phyloP scores from a whole-genome alignment of 1,140 invertebrate genomes.

The Orius insidiosus region DNA sequence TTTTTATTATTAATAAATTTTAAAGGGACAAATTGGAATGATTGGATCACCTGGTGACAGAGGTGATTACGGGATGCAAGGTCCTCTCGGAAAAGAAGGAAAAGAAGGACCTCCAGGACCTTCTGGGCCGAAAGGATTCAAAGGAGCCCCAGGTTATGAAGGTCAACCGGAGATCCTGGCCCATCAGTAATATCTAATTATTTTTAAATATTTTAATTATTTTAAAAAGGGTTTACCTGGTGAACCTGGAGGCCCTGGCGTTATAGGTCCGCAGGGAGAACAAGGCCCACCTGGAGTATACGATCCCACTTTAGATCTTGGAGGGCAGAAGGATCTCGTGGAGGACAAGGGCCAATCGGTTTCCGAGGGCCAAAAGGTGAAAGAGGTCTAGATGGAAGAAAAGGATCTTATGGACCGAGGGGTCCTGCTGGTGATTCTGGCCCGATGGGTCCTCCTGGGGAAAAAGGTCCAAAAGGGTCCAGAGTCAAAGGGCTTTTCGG shows the following conservation, averaged over 20 bases:
- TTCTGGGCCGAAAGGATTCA: slow-evolving; percentile 60
- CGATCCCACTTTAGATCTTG: not conserved
- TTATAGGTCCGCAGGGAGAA: slow-evolving; percentile 52
- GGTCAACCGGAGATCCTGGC: slow-evolving; percentile 54
- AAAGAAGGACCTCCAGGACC: slow-evolving; percentile 69
- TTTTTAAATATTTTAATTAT: slow-evolving; percentile 28
- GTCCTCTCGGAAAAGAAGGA: slow-evolving; percentile 39
- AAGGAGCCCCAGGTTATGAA: slow-evolving; percentile 68
- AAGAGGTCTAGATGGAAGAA: slow-evolving; percentile 57
- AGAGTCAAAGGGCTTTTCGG: no score
- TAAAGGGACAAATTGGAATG: slow-evolving; percentile 20
- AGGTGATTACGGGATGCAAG: slow-evolving; percentile 32
- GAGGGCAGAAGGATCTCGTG: slow-evolving; percentile 40
- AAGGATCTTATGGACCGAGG: slow-evolving; percentile 44
- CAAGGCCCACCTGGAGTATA: slow-evolving; percentile 35
- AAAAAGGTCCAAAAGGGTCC: not conserved
- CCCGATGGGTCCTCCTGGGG: slow-evolving; percentile 35
- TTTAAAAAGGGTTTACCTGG: slow-evolving; percentile 44
- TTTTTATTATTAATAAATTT: not conserved
- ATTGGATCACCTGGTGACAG: slow-evolving; percentile 20
- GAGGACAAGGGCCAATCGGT: slow-evolving; percentile 43
- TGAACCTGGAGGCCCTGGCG: slow-evolving; percentile 41
- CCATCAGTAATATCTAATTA: slow-evolving; percentile 51
- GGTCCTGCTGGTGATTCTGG: slow-evolving; percentile 47
- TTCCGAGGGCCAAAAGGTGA: slow-evolving; percentile 66